Percentiles rank a stretch among this genome's conserved stretches.
Conservation (phyloP, 2,113 vertebrate species). For the Rhea pennata region DNA sequence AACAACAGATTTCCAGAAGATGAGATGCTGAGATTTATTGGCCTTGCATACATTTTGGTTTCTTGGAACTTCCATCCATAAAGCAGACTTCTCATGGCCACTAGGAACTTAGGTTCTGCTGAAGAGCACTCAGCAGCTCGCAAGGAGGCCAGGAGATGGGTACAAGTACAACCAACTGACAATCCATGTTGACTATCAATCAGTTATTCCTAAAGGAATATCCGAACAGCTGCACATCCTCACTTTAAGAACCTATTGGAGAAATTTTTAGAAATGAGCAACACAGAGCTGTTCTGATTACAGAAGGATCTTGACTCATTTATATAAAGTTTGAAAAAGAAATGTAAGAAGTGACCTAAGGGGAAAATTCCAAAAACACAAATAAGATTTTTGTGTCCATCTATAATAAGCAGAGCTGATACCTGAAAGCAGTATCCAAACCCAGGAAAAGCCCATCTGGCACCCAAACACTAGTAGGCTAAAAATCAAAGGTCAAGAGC, state of each 20-base stretch:
- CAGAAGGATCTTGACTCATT: neutral
- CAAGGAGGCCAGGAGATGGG: neutral
- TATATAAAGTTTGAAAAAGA: neutral
- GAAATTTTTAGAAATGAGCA: neutral
- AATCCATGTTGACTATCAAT: neutral
- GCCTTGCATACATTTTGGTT: neutral
- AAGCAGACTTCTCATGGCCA: neutral
- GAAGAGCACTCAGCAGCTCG: neutral
- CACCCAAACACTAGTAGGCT: neutral
- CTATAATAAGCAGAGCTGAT: neutral
- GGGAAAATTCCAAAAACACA: neutral
- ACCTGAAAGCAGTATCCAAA: neutral
- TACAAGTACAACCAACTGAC: neutral
- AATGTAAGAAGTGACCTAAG: neutral
- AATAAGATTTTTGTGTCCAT: neutral
- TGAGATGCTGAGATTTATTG: neutral
- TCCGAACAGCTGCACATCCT: neutral
- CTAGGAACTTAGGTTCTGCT: neutral
- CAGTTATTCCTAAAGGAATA: neutral
- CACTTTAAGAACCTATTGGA: neutral
- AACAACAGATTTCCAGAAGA: neutral
- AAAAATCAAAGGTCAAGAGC: constrained; percentile 20
- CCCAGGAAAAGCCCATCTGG: neutral
- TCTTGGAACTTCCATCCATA: neutral
- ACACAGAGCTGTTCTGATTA: neutral